A percentile compares a stretch with the other conserved stretches of the same genome.
phyloP scores from a whole-genome alignment of 2,113 vertebrate genomes.

The Chamaea fasciata region DNA sequence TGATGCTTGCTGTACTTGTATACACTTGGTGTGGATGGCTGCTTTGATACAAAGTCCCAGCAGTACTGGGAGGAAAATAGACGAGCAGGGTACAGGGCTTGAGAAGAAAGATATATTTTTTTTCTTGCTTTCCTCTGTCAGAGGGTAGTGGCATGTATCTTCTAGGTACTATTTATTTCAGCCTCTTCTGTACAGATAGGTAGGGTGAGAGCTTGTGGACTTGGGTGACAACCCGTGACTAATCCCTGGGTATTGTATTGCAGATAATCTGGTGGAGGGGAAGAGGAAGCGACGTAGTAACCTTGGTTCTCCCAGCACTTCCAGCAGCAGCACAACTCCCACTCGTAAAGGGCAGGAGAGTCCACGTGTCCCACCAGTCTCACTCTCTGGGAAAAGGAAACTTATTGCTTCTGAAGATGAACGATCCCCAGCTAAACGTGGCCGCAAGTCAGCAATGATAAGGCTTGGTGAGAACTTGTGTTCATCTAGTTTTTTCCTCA shows the following conservation, averaged over 20 bases:
- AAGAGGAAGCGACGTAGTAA: constrained; percentile 86
- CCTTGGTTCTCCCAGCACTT: constrained; percentile 71
- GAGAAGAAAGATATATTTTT: background rate
- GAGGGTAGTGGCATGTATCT: background rate
- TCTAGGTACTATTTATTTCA: background rate
- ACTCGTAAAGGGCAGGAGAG: constrained; percentile 69
- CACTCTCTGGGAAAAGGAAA: constrained; percentile 85
- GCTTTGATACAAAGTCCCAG: background rate
- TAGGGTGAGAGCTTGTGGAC: background rate
- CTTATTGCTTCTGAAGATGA: constrained; percentile 77
- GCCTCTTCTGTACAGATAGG: background rate
- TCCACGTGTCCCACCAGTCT: constrained; percentile 29
- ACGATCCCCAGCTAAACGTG: constrained; percentile 84
- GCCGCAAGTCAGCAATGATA: constrained; percentile 76
- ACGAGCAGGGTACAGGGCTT: background rate
- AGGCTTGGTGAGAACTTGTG: constrained; percentile 76
- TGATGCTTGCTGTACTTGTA: background rate
- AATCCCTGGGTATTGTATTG: background rate
- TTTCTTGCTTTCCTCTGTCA: background rate
- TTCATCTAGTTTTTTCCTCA: background rate
- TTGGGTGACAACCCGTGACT: background rate
- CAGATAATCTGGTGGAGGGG: constrained; percentile 97
- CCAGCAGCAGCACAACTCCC: constrained; percentile 74
- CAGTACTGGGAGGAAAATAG: background rate
- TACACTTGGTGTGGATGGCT: background rate